Base-by-base conservation (phyloP, 2,888 invertebrate species). In the Caenorhabditis sulstoni region DNA sequence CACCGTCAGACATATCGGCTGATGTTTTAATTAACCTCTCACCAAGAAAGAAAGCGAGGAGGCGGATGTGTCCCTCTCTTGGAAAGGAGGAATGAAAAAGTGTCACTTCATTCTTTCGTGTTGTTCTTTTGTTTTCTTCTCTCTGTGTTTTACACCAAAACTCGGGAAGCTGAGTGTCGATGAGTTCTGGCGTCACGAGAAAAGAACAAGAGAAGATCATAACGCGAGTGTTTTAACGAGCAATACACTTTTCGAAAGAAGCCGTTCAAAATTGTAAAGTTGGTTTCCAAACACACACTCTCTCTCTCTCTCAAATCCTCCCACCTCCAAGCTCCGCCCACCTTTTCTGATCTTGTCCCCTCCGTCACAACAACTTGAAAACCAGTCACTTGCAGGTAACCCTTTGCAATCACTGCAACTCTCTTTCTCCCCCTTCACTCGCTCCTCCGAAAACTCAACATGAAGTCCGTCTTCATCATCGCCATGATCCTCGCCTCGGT, bases 11-110 rank as follows among this genome's bases (percentile, higher is more conserved):
- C 41, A 64, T 37, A 55, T 55, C 37, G 29, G 41, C 22, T 29
- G 16, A 52, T 74, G 66, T 67, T 75, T 67, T 75, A 75, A 75
- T 75, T 75, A 75, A 62, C 67, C 67, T 62, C 75, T 62, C 55
- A 47, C 18, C 22, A 11, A 59, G 55, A 53, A 41, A 47, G 58
- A 53, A 22, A 11, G 22, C 8, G 2, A 22, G 22, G 50, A 22
- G 11, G 5, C 8, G 3, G 7, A 7, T 20, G 11, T 47, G 44
- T 18, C 18, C 16, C 47, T 16, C 4, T 50, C 9, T 49, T 49
- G 3, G 2, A 49, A 20, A 50, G 50, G n/a, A n/a, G n/a, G n/a
- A n/a, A n/a, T n/a, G n/a, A n/a, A 29, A 7, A 29, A 5, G 29
- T 29, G 29, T 7, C 29, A 29, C 29, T 29, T 29, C 29, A 3